Base-by-base conservation (phyloP, 2,113 vertebrate species). In the Isurus oxyrinchus region DNA sequence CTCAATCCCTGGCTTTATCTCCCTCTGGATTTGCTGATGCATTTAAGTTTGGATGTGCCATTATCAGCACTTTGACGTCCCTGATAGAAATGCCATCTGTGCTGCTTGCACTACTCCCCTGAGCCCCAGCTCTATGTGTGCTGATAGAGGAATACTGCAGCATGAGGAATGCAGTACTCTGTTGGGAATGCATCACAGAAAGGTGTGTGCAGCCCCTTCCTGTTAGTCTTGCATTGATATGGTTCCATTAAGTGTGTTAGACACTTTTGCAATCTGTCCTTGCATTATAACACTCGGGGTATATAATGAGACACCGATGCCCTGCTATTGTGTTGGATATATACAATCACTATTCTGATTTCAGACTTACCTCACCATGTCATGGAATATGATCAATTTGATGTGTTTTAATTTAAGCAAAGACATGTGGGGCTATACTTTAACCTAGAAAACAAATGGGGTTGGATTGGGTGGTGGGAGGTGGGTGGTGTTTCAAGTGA, bases 51-150 rank as follows among this genome's bases (percentile, higher is more conserved):
- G 31, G 55, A 14, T 23, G 49, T 35, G 88, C 55, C 88, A 91
- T 91, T 55, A 91, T 55, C 88, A 91, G 88, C 53, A 55, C 53
- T 59, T 35, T 91, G 53, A 91, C 31, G 57, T 35, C 57, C 55
- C 88, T 91, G 88, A 91, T 91, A 59, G 55, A 27, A 59, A 8
- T 59, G 88, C 55, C 31, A 91, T 91, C 88, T 91, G 88, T 91
- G 88, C 25, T 59, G 25, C 49, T 90, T 40, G n/a, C 79, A 57
- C 57, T 91, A 10, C 31, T 91, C 88, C 88, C 88, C 88, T 91
- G 88, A 59, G 88, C 53, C 88, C 57, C 88, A 59, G 25, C 88
- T 57, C 88, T 31, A 13, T 8, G 21, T 59, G 25, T 91, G 53
- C 23, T 91, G 55, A 59, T 4, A 14, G 57, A 91, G 31, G 88